Base-by-base conservation (phyloP, 64 coral and sea anemone genomes). In the Actinia equina region DNA sequence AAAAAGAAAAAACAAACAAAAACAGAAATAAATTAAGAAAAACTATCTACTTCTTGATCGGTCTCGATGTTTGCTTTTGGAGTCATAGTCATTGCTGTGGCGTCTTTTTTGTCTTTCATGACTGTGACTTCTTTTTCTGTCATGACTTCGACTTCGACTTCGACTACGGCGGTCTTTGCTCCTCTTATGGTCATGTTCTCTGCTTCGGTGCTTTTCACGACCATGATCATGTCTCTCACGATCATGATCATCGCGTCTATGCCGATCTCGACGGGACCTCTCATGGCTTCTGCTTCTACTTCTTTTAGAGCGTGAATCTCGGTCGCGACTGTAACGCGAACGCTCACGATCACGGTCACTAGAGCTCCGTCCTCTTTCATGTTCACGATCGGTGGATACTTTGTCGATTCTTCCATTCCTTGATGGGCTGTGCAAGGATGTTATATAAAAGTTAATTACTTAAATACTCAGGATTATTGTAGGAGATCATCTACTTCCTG, bases 121-220 rank as follows among this genome's bases (percentile, higher is more conserved):
- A 22, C 89, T 89, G 17, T 86, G 67, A 77, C 83, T 90, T 86
- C 88, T 79, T 60, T 86, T 87, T 65, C 85, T 88, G 14, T 96
- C 93, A 30, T 61, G 89, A 43, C 88, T 98, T 90, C 86, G 77
- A 43, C 89, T 94, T 56, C 88, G 91, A n/a, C 83, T 92, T 84
- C 94, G 88, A 37, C 30, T 37, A 37, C 1, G 30, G 42, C 74
- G 84, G 44, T 93, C 92, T 41, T 30, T 74, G 26, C 69, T 74
- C n/a, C n/a, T n/a, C n/a, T n/a, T n/a, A 51, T 89, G 92, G 87
- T 86, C 88, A 17, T 46, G 86, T 92, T 89, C 89, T 77, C 96
- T 84, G 45, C 88, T 89, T 26, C 88, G 71, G 8, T 76, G 84
- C 41, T 84, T 87, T 37, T 88, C 89, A 17, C 59, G 85, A 42